phyloP scores from a whole-genome alignment of 2,113 vertebrate genomes.

The Corvus hawaiiensis region DNA sequence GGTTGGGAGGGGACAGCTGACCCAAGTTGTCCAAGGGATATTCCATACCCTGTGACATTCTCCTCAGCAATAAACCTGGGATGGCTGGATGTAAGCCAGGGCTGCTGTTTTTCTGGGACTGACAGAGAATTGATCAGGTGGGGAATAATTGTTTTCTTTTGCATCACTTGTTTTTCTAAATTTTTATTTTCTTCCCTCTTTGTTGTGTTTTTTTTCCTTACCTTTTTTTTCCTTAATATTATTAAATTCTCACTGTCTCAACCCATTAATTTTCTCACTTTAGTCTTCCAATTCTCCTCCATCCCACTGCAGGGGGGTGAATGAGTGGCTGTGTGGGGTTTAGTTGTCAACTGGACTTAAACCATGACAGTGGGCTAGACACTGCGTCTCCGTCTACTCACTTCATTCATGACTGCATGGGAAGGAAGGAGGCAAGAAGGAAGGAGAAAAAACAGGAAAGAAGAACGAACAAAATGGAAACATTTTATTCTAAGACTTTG shows the following conservation, averaged over 20 bases:
- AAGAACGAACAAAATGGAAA: not conserved
- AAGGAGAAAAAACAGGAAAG: not conserved
- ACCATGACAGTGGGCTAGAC: not conserved
- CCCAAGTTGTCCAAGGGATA: not conserved
- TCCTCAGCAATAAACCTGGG: not conserved
- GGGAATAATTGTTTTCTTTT: not conserved
- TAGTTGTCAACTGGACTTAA: not conserved
- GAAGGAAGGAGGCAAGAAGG: not conserved
- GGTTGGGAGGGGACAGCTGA: not conserved
- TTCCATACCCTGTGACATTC: not conserved
- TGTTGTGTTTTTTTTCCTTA: accelerated
- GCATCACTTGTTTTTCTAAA: not conserved
- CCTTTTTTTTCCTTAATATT: not conserved
- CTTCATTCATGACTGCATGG: not conserved
- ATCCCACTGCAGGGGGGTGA: not conserved
- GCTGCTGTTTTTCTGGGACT: not conserved
- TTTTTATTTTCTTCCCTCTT: not conserved
- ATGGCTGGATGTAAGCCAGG: not conserved
- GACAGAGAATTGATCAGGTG: accelerated
- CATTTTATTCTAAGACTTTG: not conserved
- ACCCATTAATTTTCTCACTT: not conserved
- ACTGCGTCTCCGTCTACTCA: not conserved
- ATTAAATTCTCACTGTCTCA: not conserved
- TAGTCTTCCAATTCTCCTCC: not conserved
- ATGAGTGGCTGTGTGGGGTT: not conserved